phyloP scores from a whole-genome alignment of 2,888 invertebrate species.

The Dynastes grantii region DNA sequence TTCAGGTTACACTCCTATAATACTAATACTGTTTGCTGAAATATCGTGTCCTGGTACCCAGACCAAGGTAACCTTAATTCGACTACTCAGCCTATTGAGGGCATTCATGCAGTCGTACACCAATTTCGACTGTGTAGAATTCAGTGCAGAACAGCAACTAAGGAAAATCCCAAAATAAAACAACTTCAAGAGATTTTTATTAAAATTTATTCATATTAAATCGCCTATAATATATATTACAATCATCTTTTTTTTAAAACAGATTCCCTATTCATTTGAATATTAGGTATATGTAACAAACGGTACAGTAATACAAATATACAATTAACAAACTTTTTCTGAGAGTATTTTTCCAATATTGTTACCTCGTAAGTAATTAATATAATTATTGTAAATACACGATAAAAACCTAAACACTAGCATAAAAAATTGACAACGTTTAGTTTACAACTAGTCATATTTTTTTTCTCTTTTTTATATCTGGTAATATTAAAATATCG shows the following conservation, averaged over 20 bases:
- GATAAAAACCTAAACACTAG: conserved; percentile 34
- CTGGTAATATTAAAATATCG: conserved; percentile 30
- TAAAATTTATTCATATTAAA: conserved; percentile 43
- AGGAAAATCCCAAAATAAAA: too few species aligned
- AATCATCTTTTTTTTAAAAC: conserved; percentile 38
- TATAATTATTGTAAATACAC: conserved; percentile 18
- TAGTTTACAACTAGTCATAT: conserved; percentile 28
- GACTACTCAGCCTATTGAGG: too few species aligned
- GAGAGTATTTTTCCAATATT: conserved; percentile 38
- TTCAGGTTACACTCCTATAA: too few species aligned
- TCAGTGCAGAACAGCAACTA: too few species aligned
- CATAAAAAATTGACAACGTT: conserved; percentile 45
- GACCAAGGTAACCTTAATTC: too few species aligned
- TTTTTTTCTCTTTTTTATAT: background rate
- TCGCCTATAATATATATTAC: conserved; percentile 41
- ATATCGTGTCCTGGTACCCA: too few species aligned
- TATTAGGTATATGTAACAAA: conserved; percentile 49
- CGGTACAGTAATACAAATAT: conserved; percentile 51
- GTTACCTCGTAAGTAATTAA: conserved; percentile 34
- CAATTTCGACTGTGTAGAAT: too few species aligned
- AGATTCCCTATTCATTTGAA: conserved; percentile 37
- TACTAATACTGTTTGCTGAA: too few species aligned
- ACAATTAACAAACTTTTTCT: conserved; percentile 46
- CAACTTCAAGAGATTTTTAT: conserved; percentile 19
- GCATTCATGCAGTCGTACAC: too few species aligned